phyloP scores from a whole-genome alignment of 2,797 vertebrate species.

The Scyliorhinus canicula region DNA sequence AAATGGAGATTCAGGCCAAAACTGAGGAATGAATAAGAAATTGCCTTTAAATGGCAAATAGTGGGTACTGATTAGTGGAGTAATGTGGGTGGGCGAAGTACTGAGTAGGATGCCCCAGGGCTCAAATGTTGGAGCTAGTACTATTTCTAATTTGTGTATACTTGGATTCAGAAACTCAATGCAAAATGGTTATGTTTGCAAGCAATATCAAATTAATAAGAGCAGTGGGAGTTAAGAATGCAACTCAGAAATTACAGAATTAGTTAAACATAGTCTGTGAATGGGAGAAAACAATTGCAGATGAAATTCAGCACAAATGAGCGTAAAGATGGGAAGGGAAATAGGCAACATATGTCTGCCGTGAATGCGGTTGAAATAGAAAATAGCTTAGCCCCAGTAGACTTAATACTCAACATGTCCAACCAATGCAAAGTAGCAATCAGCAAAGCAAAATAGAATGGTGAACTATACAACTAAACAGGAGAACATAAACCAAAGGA shows the following conservation, averaged over 20 bases:
- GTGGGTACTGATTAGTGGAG: background rate
- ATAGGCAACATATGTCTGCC: background rate
- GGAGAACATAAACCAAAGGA: background rate
- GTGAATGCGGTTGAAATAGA: background rate
- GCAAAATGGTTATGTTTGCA: background rate
- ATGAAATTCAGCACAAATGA: background rate
- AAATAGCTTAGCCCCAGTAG: background rate
- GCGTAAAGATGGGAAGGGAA: background rate
- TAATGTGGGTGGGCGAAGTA: background rate
- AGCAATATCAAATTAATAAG: background rate
- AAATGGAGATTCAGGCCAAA: background rate
- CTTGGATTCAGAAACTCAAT: background rate
- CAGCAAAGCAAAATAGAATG: background rate
- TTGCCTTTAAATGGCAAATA: background rate
- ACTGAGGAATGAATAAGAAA: too few species aligned
- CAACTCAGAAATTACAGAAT: background rate
- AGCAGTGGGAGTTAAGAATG: background rate
- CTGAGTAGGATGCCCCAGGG: background rate
- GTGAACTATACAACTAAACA: background rate
- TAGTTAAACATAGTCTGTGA: background rate
- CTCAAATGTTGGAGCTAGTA: background rate
- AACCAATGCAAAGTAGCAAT: background rate
- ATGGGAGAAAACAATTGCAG: background rate
- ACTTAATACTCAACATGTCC: background rate
- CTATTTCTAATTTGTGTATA: background rate